Conservation (phyloP, 1,140 invertebrate species). For the Prorops nasuta region DNA sequence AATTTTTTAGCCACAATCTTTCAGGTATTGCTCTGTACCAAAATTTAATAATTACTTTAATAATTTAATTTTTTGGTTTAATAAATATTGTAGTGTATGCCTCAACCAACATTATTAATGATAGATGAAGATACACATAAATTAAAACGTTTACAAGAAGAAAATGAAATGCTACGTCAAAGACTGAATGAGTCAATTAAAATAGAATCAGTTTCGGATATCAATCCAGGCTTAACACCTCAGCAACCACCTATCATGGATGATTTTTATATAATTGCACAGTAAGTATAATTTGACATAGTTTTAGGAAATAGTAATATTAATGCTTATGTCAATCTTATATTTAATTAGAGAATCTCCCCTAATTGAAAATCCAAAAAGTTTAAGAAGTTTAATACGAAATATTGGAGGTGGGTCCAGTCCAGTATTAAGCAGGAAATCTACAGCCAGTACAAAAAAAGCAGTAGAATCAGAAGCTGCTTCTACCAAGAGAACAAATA, state of each 20-base stretch:
- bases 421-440: slow-evolving; percentile 74
- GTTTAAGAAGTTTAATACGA: slow-evolving; percentile 72
- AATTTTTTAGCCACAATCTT: slow-evolving; percentile 92
- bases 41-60: slow-evolving; percentile 5
- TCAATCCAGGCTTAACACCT: slow-evolving; percentile 62
- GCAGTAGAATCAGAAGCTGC: slow-evolving; percentile 36
- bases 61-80: slow-evolving; percentile 12
- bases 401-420: slow-evolving; percentile 78
- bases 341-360: slow-evolving; percentile 54
- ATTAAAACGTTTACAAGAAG: slow-evolving; percentile 79
- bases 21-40: slow-evolving; percentile 56
- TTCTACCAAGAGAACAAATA: slow-evolving; percentile 46
- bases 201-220: slow-evolving; percentile 57
- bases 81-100: slow-evolving; percentile 73
- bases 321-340: not conserved
- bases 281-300: slow-evolving; percentile 59
- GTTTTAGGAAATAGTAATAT: not conserved
- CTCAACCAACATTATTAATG: slow-evolving; percentile 77
- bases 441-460: slow-evolving; percentile 45
- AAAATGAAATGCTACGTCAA: slow-evolving; percentile 71
- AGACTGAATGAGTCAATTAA: slow-evolving; percentile 51
- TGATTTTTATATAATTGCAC: slow-evolving; percentile 89
- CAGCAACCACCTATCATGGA: slow-evolving; percentile 79
- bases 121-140: slow-evolving; percentile 82
- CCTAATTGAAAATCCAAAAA: slow-evolving; percentile 61